Conservation (phyloP, 2,888 invertebrate genomes). For the Cybosia mesomella region DNA sequence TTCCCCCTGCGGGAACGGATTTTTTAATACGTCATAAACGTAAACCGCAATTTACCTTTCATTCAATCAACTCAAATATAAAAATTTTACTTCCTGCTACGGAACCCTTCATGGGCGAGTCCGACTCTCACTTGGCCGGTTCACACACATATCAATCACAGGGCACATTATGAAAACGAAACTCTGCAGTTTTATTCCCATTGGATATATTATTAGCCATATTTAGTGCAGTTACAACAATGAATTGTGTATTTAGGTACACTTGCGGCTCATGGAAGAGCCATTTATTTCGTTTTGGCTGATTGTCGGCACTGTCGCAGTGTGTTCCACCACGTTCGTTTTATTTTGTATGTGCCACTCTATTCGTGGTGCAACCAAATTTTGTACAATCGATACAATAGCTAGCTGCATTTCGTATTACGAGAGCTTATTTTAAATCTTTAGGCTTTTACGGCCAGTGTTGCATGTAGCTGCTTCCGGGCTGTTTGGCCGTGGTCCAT, state of each 20-base stretch:
- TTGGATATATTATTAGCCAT: constrained; percentile 7
- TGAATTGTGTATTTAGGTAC: constrained; percentile 20
- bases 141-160: too few relatives aligned
- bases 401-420: neutral
- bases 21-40: too few relatives aligned
- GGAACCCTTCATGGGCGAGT: too few relatives aligned
- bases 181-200: constrained; percentile 16
- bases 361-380: constrained; percentile 23
- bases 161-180: neutral
- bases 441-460: too few relatives aligned
- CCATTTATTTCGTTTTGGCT: constrained; percentile 36
- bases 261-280: constrained; percentile 15
- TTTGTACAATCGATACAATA: constrained; percentile 23
- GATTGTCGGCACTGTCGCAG: constrained; percentile 34
- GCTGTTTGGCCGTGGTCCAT: too few relatives aligned
- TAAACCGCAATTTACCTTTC: too few relatives aligned
- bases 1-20: too few relatives aligned
- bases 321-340: constrained; percentile 14
- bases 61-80: too few relatives aligned
- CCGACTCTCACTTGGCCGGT: too few relatives aligned
- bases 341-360: constrained; percentile 31
- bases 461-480: too few relatives aligned
- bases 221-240: constrained; percentile 20
- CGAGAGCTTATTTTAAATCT: neutral
- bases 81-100: too few relatives aligned